Evolutionary conservation across 2,797 vertebrate genomes (phyloP), one percentile per base, ranked within the genome.

Genomic region (Danio choprae): DNA sequence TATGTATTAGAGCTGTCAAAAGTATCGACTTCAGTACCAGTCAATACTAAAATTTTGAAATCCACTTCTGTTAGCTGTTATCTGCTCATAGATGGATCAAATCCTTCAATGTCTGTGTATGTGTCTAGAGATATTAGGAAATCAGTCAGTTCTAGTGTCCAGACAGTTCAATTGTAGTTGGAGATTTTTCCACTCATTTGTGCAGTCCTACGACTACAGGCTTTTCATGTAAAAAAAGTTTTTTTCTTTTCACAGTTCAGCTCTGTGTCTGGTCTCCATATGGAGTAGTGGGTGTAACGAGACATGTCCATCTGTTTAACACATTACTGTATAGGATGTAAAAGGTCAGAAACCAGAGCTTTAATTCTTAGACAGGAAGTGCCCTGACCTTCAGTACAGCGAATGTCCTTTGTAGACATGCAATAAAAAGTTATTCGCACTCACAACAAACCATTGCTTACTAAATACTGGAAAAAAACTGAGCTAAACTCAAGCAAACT

Each of bases 281-380:
- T 29, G 85, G 48, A 43, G 18, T 50, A 48, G 41, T 50, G n/a
- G 15, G 72, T 63, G 58, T 74, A 50, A 50, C 41, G 69, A 84
- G 40, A 53, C 48, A 40, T 62, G 40, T 80, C 71, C 84, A 75
- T 87, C 85, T 83, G 81, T 74, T 79, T 53, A 29, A 75, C 81
- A 16, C 53, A 9, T 43, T 16, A 56, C 80, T 40, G 22, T 77
- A 58, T 53, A n/a, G 77, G 65, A 50, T 59, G 80, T 55, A 46
- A 74, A 84, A 74, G 70, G 71, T 67, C 44, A 48, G 64, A 70
- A 48, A 79, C 58, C 5, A 72, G 38, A 50, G 48, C 38, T 46
- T n/a, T 63, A 55, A 79, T 63, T 64, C 68, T 40, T 64, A 48
- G 44, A 20, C 58, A 53, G 77, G 77, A 73, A 79, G 56, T 79